Base-by-base conservation (phyloP, 1,140 invertebrate species). In the Brachionus manjavacas region DNA sequence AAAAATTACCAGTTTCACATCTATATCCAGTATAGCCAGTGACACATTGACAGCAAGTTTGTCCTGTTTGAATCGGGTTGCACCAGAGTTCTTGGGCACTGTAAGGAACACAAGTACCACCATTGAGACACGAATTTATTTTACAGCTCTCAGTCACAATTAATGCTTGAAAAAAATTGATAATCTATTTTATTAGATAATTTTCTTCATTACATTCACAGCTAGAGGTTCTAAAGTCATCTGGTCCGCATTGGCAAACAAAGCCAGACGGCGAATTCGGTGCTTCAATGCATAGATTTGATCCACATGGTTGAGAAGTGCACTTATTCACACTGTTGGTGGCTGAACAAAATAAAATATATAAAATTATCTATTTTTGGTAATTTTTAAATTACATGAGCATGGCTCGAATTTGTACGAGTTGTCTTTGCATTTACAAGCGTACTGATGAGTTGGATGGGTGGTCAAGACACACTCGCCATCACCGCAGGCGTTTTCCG, bases 1-100 rank as follows among this genome's bases (percentile, higher is more conserved):
- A 7, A 12, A 31, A 31, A n/a, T 68, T 85, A 70, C 39, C 0
- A 79, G n/a, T 83, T 85, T 86, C 85, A 74, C 86, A 86, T 43
- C 64, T 66, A 23, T 14, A 23, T 0, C 85, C 83, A 20, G 83
- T 84, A 39, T 79, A 86, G 14, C 85, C 80, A 41, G 84, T 49
- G 11, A 25, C 12, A 46, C 85, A 86, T 64, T 64, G 41, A 41
- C 86, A 86, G 46, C 79, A 81, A 43, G 79, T 81, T 64, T 60
- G 64, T 8, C 79, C 79, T 41, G 79, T 31, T 64, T 81, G 79
- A 64, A 64, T 81, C 23, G 79, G 52, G 25, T 84, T 84, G 16
- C 81, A 84, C 66, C 66, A 70, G 20, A 23, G 35, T 74, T 84
- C 66, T 55, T 6, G 70, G 8, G 20, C 46, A 60, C 25, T 84